Base-by-base conservation (phyloP, 2,888 invertebrate species). In the Auanema sp. region DNA sequence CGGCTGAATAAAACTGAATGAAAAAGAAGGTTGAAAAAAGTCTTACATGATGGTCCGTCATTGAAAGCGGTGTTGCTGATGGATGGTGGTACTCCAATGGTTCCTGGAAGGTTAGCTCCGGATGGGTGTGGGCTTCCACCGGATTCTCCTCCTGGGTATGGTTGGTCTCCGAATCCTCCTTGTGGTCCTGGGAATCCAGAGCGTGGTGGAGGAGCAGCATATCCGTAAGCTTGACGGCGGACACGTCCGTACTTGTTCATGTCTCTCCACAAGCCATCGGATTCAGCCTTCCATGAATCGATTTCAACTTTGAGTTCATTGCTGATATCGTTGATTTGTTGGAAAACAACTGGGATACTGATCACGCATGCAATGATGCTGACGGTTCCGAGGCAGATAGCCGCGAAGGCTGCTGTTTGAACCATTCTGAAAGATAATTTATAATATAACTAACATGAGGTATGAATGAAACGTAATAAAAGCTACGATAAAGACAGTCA, bases 231-330 rank as follows among this genome's bases (percentile, higher is more conserved):
- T 44, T 68, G 68, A 65, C 74, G 68, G 49, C 68, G 66, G 23
- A 68, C 66, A 49, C 74, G 69, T 5, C 68, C 71, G 55, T 59
- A 68, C 58, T 65, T 66, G 60, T 70, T 66, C 64, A 74, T 64
- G 54, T 72, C 74, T 40, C 58, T 47, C 66, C 72, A 74, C 55
- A 72, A 64, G 6, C 33, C 25, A 53, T 72, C 72, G 43, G 70
- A 56, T 53, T 70, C 56, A 24, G 60, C 16, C 63, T 69, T 72
- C 75, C 74, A 73, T 43, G 70, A 64, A 51, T 76, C 72, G 71
- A 77, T 77, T 64, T 77, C 77, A 43, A 69, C 68, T 57, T 70
- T 62, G 43, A 77, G 64, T 58, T 76, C 72, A 58, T 60, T 51
- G 43, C 74, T 68, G 65, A 77, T 68, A 51, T 69, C 53, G 47